Evolutionary conservation across 2,113 vertebrate species (phyloP), one percentile per base, ranked within the genome.

Genomic region (Colius striatus): DNA sequence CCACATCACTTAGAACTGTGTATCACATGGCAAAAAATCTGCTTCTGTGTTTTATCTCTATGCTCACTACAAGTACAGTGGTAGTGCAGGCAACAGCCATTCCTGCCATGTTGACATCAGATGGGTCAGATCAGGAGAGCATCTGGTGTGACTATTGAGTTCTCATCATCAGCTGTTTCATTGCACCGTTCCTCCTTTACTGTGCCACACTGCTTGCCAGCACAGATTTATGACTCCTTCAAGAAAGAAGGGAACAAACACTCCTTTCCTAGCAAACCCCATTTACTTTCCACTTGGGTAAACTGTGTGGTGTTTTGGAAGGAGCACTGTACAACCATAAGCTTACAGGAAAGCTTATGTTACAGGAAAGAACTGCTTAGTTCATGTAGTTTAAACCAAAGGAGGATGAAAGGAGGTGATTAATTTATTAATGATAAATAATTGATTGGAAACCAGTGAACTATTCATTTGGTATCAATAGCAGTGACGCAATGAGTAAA

Each of bases 181-280:
- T 76, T 57, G 27, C 38, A 1, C 16, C 45, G 18, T 38, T 50
- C 13, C 48, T 76, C 22, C 45, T 22, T 78, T 50, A 10, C 29
- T 23, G 26, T 3, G 0, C 19, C 50, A 9, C 11, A 15, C 30
- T 2, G 1, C 32, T 63, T 55, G 22, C 43, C 16, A 57, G 11
- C 3, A 0, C 13, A 27, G 26, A 9, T 47, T 34, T 67, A 26
- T 53, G 29, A n/a, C 26, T 68, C 19, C 50, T 63, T 43, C 62
- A 45, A 26, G 47, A 67, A 48, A 21, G n/a, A 75, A 45, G 36
- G 38, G n/a, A 57, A n/a, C 21, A 41, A 58, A n/a, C 5, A 38
- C 16, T 1, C 11, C 27, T 55, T 70, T 72, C 36, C 27, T 21
- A n/a, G 22, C 36, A 58, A 32, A 38, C 4, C 36, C 32, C 17